Base-by-base conservation (phyloP, 2,888 invertebrate species). In the Hydroisotoma schaefferi region DNA sequence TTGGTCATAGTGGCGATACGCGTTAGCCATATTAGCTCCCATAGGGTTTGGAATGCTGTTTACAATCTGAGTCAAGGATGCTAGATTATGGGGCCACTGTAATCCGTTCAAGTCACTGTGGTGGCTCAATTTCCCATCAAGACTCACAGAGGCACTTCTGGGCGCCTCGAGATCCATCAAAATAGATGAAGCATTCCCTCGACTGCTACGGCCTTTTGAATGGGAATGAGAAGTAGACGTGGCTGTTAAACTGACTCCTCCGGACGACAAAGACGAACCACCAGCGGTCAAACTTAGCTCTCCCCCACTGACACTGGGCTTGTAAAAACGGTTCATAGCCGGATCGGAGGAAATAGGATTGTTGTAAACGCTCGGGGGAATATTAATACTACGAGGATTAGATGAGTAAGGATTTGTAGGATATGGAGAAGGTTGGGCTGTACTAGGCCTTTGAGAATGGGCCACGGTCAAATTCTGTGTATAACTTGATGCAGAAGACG, bases 31-130 rank as follows among this genome's bases (percentile, higher is more conserved):
- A 12, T 57, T 63, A 23, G 56, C 46, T 10, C 54, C 57, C 65
- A 70, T 67, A 1, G 70, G 63, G 49, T 65, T 68, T n/a, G 73
- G 73, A 46, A 73, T 69, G 44, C 66, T 69, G 49, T 73, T 73
- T 10, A 73, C 73, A 27, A 73, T 73, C 56, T 73, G 73, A 0
- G 71, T 65, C 20, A 73, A 48, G 3, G 68, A 67, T 0, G 71
- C 73, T 23, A 73, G 49, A 44, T 71, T 71, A 29, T 69, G 69
- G 8, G 70, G 70, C 61, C 71, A 70, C 57, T 68, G 68, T 33
- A 65, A 63, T 2, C 69, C 70, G 43, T 67, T 67, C 2, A 63
- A 56, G 49, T 69, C 61, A 12, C 61, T 40, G 3, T 61, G 63
- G 3, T 63, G 49, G 2, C 60, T 54, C 8, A 71, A 55, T 51